These are phyloP conservation scores for Morone saxatilis DNA, from an alignment of 2,113 vertebrate genomes.

Conservation along the genomic window DNA sequence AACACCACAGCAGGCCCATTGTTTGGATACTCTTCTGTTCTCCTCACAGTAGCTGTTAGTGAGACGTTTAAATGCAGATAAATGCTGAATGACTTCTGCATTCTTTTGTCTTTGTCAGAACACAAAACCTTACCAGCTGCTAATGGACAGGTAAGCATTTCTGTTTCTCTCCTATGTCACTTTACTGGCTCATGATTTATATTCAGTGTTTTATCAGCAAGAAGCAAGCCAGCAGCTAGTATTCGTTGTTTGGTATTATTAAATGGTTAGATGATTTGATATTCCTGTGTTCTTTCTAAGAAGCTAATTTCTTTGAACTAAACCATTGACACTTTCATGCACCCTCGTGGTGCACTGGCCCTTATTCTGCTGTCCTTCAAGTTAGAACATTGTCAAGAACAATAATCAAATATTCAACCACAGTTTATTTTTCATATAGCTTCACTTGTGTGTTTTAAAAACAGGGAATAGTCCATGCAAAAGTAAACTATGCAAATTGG, in stretches of 20 bases:
- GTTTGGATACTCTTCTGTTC: background rate
- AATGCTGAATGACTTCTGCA: conserved; percentile 4
- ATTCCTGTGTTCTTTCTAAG: background rate
- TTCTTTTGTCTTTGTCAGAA: conserved; percentile 86
- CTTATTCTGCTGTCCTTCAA: background rate
- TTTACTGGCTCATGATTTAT: background rate
- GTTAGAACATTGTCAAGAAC: background rate
- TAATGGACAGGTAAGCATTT: conserved; percentile 94
- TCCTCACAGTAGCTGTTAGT: conserved; percentile 1
- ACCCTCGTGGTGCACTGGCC: too few relatives aligned
- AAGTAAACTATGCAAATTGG: background rate
- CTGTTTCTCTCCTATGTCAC: background rate
- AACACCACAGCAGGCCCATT: background rate
- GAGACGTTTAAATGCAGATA: background rate
- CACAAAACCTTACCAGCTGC: conserved; percentile 97
- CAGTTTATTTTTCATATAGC: background rate
- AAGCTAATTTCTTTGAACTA: background rate
- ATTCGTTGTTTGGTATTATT: background rate
- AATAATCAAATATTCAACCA: background rate
- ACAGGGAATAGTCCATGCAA: background rate
- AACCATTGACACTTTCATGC: background rate
- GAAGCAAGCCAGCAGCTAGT: background rate
- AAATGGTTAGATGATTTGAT: background rate
- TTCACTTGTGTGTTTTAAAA: background rate
- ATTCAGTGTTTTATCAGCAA: background rate